Conservation (phyloP, 2,888 invertebrate genomes). For the Megaustenia siamemsis region DNA sequence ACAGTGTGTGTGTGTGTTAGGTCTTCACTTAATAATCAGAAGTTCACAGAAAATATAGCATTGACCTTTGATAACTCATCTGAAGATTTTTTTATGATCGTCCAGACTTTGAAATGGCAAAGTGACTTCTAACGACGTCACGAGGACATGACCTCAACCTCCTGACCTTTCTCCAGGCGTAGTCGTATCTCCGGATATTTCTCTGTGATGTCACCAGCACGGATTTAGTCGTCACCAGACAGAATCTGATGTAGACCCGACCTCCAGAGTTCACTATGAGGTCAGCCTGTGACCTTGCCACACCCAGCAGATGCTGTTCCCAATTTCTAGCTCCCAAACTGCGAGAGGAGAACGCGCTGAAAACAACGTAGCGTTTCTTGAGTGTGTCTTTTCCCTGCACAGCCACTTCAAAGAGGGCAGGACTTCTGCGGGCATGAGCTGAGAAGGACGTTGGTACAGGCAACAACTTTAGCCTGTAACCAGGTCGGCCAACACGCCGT, state of each 20-base stretch:
- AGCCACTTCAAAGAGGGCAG: constrained; percentile 36
- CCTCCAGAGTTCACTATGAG: background rate
- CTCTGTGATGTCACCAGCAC: background rate
- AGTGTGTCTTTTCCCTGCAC: background rate
- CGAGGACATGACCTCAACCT: constrained; percentile 1
- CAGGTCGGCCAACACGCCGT: constrained; percentile 4
- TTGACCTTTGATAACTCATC: background rate
- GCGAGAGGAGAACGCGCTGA: constrained; percentile 18
- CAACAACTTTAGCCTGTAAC: constrained; percentile 29
- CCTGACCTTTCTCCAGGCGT: constrained; percentile 36
- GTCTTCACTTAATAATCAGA: too few species aligned
- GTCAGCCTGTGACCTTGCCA: constrained; percentile 22
- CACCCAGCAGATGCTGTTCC: constrained; percentile 19
- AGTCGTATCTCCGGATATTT: constrained; percentile 42
- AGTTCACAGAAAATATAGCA: background rate
- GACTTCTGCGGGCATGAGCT: too few species aligned
- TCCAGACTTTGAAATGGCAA: constrained; percentile 14
- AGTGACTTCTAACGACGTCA: constrained; percentile 4
- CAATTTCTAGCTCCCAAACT: constrained; percentile 18
- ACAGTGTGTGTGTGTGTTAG: too few species aligned
- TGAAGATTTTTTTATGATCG: background rate
- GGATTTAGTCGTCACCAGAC: background rate
- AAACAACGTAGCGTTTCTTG: constrained; percentile 33
- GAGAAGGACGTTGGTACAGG: background rate
- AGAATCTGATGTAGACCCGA: constrained; percentile 28